Conservation (phyloP, 2,797 vertebrate genomes). For the Eulemur mongoz region DNA sequence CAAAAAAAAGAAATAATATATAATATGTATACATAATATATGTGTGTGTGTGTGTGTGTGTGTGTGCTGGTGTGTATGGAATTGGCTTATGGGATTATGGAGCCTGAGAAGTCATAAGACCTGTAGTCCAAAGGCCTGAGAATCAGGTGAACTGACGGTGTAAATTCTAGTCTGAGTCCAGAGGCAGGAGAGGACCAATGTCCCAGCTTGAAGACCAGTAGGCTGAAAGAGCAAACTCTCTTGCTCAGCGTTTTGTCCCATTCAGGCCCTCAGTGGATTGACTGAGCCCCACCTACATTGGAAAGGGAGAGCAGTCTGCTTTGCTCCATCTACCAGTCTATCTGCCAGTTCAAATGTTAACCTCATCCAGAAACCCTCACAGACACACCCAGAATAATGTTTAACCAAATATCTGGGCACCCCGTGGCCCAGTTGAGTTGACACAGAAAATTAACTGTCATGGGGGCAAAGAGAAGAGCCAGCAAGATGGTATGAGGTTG, state of each 20-base stretch:
- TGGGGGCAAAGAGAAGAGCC: background rate
- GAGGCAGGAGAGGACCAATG: background rate
- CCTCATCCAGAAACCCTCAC: background rate
- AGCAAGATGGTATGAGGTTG: background rate
- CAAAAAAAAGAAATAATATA: background rate
- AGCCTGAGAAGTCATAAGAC: background rate
- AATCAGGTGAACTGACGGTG: background rate
- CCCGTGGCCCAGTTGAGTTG: background rate
- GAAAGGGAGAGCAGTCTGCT: background rate
- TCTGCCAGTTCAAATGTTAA: background rate
- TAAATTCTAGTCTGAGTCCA: background rate
- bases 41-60: background rate
- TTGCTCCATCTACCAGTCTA: background rate
- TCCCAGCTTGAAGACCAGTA: background rate
- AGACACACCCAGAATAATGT: background rate
- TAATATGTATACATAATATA: background rate
- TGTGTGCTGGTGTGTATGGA: background rate
- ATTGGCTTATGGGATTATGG: background rate
- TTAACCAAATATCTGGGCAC: background rate
- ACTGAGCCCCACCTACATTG: background rate
- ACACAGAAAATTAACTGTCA: background rate
- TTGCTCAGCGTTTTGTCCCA: background rate
- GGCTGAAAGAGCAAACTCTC: background rate
- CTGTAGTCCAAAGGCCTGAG: background rate
- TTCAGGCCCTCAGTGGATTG: background rate